phyloP scores from a whole-genome alignment of 2,888 invertebrate genomes.

The Scaptomyza cyrtandrae region DNA sequence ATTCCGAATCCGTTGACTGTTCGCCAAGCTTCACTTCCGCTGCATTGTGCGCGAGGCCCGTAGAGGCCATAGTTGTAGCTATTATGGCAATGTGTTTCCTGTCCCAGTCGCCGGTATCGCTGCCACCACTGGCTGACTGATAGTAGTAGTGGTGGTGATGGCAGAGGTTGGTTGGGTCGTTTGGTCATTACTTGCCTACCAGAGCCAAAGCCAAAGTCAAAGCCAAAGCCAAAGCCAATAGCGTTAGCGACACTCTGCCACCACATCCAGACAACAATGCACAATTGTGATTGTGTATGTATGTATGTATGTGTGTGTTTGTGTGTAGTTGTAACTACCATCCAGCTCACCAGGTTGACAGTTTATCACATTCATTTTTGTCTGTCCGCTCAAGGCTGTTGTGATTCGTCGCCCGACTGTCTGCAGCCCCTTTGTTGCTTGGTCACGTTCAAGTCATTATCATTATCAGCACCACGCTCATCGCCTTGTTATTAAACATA shows the following conservation, averaged over 20 bases:
- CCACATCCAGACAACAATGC: conserved; percentile 33
- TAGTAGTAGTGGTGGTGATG: not conserved
- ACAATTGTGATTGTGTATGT: conserved; percentile 34
- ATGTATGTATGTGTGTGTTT: not conserved
- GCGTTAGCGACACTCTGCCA: conserved; percentile 37
- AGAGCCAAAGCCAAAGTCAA: conserved; percentile 1
- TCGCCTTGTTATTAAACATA: conserved; percentile 41
- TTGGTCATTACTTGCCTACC: conserved; percentile 30
- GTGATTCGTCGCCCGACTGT: conserved; percentile 4
- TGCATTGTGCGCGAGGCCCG: conserved; percentile 39
- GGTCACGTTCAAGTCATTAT: conserved; percentile 53
- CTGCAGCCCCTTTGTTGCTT: not conserved
- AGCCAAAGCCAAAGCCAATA: conserved; percentile 28
- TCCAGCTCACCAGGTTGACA: conserved; percentile 2
- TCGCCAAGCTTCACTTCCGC: conserved; percentile 47
- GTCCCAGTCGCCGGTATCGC: conserved; percentile 19
- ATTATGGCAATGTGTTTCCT: conserved; percentile 56
- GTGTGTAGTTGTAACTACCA: conserved; percentile 6
- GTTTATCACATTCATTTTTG: conserved; percentile 25
- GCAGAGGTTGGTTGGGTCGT: conserved; percentile 7
- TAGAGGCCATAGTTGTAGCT: conserved; percentile 42
- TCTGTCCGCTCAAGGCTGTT: conserved; percentile 20
- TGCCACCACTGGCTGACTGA: not conserved
- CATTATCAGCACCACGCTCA: conserved; percentile 26
- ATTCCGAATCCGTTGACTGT: conserved; percentile 38